Evolutionary conservation across 1,140 invertebrate genomes (phyloP).

Genomic region (Thaumatotibia leucotreta): DNA sequence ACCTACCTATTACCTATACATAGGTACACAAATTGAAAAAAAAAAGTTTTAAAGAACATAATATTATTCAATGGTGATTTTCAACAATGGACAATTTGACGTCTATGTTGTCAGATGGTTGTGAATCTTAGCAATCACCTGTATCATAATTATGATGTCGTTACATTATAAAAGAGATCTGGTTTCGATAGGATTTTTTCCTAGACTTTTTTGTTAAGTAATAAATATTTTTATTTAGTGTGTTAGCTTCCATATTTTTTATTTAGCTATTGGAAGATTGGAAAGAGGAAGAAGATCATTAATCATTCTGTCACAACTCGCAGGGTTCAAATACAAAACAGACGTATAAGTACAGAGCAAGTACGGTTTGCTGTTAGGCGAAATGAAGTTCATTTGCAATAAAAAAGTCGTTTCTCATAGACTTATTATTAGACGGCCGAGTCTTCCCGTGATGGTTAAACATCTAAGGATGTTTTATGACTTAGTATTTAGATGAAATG

Average conservation of each 20-base stretch:
- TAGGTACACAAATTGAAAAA: no score
- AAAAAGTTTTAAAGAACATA: no score
- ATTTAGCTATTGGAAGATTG: conserved; percentile 11
- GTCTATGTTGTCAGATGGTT: no score
- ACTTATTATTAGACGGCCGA: background rate
- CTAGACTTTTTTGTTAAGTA: background rate
- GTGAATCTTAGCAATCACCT: no score
- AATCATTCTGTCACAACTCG: conserved; percentile 20
- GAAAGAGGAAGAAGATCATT: conserved; percentile 24
- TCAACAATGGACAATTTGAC: no score
- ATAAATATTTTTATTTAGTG: background rate
- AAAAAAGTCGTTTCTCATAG: background rate
- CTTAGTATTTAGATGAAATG: background rate
- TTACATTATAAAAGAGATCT: background rate
- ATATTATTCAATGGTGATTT: no score
- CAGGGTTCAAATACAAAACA: conserved; percentile 8
- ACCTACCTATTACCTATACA: no score
- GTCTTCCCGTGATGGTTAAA: background rate
- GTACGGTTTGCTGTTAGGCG: conserved; percentile 6
- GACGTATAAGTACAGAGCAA: background rate
- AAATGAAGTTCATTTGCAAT: conserved; percentile 13
- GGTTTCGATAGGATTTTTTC: background rate
- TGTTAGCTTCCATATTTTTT: conserved; percentile 20
- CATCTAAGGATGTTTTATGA: background rate
- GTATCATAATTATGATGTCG: background rate